Evolutionary conservation across 2,113 vertebrate genomes (phyloP).

Genomic region (Chionodraco myersi): DNA sequence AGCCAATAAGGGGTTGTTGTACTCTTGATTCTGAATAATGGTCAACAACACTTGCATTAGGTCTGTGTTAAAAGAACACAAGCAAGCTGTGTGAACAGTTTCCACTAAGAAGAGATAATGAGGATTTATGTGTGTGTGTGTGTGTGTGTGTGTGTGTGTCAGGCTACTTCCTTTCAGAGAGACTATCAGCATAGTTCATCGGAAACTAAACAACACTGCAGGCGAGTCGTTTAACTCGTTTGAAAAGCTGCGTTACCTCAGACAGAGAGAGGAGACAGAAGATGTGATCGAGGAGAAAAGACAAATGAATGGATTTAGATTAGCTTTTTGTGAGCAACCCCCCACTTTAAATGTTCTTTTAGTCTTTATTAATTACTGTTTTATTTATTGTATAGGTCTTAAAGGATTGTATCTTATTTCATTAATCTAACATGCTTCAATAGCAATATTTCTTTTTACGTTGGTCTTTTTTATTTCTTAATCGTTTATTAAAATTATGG

Average conservation of each 20-base stretch:
- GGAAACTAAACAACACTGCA: conserved; percentile 52
- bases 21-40: background rate
- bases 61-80: background rate
- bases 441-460: too few species aligned
- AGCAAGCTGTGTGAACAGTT: background rate
- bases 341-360: too few species aligned
- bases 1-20: background rate
- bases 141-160: too few species aligned
- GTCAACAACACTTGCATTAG: background rate
- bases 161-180: conserved; percentile 22
- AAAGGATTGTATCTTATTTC: too few species aligned
- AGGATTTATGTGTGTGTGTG: background rate
- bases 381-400: too few species aligned
- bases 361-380: too few species aligned
- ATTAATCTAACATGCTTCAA: too few species aligned
- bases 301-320: too few species aligned
- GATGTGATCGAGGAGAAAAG: too few species aligned
- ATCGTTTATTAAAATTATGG: too few species aligned
- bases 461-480: too few species aligned
- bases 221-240: conserved; percentile 41
- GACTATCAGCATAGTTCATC: conserved; percentile 47
- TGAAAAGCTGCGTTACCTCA: conserved; percentile 49
- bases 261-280: background rate
- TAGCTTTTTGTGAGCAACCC: too few species aligned
- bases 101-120: background rate